These are phyloP conservation scores for Panagrolaimus sp. DNA, from an alignment of 1,140 invertebrate genomes.

Conservation along the genomic window DNA sequence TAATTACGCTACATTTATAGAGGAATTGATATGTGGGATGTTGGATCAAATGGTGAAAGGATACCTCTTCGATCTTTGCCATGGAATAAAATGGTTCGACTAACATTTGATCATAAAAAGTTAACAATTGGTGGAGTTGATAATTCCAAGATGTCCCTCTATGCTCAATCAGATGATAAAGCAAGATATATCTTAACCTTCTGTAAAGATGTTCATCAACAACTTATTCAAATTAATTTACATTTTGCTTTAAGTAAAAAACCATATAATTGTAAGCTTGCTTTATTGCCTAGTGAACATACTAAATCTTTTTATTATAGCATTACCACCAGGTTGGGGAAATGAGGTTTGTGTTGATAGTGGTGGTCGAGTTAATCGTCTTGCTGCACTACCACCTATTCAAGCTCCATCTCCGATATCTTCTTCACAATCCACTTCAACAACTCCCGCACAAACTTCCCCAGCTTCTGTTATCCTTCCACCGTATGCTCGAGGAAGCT, in stretches of 20 bases:
- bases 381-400: neutral
- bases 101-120: slow-evolving; percentile 5
- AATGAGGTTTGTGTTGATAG: neutral
- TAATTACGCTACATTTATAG: neutral
- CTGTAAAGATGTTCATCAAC: slow-evolving; percentile 14
- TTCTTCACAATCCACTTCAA: neutral
- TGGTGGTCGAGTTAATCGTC: neutral
- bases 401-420: neutral
- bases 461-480: neutral
- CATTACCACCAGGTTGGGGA: neutral
- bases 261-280: neutral
- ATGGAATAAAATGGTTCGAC: slow-evolving; percentile 12
- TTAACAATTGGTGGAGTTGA: slow-evolving; percentile 9
- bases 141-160: neutral
- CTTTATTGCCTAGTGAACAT: neutral
- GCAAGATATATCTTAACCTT: slow-evolving; percentile 1
- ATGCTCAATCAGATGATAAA: neutral
- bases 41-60: neutral
- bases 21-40: slow-evolving; percentile 14
- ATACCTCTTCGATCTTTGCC: neutral
- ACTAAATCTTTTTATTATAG: neutral
- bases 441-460: neutral
- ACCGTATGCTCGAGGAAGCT: neutral
- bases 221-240: slow-evolving; percentile 14
- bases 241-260: slow-evolving; percentile 8